Base-by-base conservation (phyloP, 1,140 invertebrate species). In the Littorina saxatilis region DNA sequence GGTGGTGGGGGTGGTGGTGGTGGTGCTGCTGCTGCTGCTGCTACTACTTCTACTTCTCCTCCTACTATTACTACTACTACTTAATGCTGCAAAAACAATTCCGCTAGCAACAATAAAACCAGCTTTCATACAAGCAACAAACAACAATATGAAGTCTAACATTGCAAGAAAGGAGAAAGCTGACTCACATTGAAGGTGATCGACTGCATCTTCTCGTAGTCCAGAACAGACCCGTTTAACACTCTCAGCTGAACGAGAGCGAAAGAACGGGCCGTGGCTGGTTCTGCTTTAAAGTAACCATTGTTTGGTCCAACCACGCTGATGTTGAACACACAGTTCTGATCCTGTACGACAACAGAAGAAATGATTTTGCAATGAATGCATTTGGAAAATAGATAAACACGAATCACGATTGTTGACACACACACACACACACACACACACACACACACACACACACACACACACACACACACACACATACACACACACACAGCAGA, bases 141-240 rank as follows among this genome's bases (percentile, higher is more conserved):
- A n/a, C n/a, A n/a, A n/a, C n/a, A n/a, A n/a, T n/a, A n/a, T n/a
- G n/a, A n/a, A n/a, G n/a, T n/a, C n/a, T n/a, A n/a, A n/a, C n/a
- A n/a, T n/a, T n/a, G n/a, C n/a, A n/a, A 50, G 47, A 50, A 50
- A 20, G 47, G 9, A 20, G 20, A 11, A 27, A 11, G 29, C 47
- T 17, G 9, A 75, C 52, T 80, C 50, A 84, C 83, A 61, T 79
- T 63, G 43, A 84, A 40, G 32, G 76, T 75, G 27, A 84, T 63
- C 35, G 3, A 61, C 1, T 74, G 32, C 0, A n/a, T 40, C 15
- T 15, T 79, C 58, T 84, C 83, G 43, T 76, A 84, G 66, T 84
- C 83, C 40, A 82, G 76, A 32, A 70, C 43, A 15, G 80, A 63
- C n/a, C 37, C 29, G 43, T 84, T 79, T 37, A 50, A 75, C 17